Conservation (phyloP, 1,140 invertebrate species). For the Pentalonia nigronervosa region DNA sequence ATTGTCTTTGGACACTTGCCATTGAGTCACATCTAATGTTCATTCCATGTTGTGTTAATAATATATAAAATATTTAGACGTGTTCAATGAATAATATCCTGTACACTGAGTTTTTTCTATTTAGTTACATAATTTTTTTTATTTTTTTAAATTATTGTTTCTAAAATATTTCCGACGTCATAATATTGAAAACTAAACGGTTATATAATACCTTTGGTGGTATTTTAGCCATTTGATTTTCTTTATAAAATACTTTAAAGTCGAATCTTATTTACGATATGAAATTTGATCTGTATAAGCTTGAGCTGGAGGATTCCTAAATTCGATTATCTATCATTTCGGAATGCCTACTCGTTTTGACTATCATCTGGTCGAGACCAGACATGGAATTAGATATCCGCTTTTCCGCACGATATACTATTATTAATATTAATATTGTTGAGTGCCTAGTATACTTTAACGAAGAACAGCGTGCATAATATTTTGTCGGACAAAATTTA, state of each 20-base stretch:
- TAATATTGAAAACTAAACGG: background rate
- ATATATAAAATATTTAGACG: background rate
- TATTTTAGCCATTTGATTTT: conserved; percentile 2
- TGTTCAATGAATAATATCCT: background rate
- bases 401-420: background rate
- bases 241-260: background rate
- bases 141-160: background rate
- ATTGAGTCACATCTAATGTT: background rate
- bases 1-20: background rate
- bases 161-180: too few species aligned
- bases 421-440: background rate
- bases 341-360: background rate
- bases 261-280: background rate
- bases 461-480: background rate
- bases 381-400: background rate
- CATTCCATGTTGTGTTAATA: background rate
- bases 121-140: background rate
- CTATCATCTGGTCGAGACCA: background rate
- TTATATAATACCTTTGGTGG: background rate
- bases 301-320: background rate
- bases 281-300: background rate
- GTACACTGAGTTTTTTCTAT: background rate
- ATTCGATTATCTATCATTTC: background rate
- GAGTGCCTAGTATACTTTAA: background rate
- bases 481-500: background rate